Base-by-base conservation (phyloP, 2,797 vertebrate species). In the Tarsius wallacei region DNA sequence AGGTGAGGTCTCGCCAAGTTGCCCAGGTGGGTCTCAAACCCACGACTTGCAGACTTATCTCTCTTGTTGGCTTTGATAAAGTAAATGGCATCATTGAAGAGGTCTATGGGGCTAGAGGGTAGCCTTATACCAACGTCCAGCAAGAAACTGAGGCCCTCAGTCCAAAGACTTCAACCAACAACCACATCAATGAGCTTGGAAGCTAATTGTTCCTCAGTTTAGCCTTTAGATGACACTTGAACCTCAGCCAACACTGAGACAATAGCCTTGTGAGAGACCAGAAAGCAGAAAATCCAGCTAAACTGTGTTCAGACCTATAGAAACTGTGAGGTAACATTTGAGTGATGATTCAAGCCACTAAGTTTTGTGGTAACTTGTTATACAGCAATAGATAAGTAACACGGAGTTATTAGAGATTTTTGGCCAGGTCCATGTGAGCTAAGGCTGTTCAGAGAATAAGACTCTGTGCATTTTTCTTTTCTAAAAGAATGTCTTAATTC, bases 401-500 rank as follows among this genome's bases (percentile, higher is more conserved):
- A 84, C 12, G 36, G 78, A 66, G 16, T 36, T 77, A n/a, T 81
- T 74, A 31, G 78, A 26, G 47, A 83, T 86, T 21, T 33, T 61
- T 61, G 64, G 63, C 53, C 76, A 55, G 57, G 9, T 71, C 15
- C 2, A 4, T 11, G 5, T n/a, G 22, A 53, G 55, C 31, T 53
- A 93, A 78, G 71, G 13, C 55, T 91, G 6, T 53, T 91, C 71
- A 85, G 85, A 78, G 51, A 78, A 78, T 19, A 86, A 77, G n/a
- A 92, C 1, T 87, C 49, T 28, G 3, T 31, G 78, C n/a, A 66
- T 76, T 91, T 96, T 94, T 71, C 47, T 93, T 96, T 94, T 91
- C 49, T 68, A 73, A 89, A 81, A 90, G 33, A 83, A 87, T 80
- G 28, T 63, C 74, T 86, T 87, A 86, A 82, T 33, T 77, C 68